Evolutionary conservation across 2,797 vertebrate genomes (phyloP).

Genomic region (Ptychobarbus kaznakovi): DNA sequence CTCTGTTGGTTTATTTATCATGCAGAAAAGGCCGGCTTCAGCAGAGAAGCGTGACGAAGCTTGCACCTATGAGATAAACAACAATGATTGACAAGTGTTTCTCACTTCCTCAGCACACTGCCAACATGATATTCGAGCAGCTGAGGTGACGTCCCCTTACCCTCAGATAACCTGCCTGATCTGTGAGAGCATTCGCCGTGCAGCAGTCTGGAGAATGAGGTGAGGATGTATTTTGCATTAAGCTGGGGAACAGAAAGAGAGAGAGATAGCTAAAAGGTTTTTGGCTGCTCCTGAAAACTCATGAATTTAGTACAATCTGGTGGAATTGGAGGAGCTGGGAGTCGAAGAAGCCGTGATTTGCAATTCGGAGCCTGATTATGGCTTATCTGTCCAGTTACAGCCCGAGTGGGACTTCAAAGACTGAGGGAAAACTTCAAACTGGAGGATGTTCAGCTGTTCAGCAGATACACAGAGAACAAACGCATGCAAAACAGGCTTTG

Average conservation of each 20-base stretch:
- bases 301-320: constrained; percentile 28
- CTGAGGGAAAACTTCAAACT: constrained; percentile 28
- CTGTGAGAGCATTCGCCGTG: neutral
- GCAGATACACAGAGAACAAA: constrained; percentile 21
- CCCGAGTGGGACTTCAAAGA: constrained; percentile 28
- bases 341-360: constrained; percentile 42
- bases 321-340: constrained; percentile 25
- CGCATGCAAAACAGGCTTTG: neutral
- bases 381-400: constrained; percentile 52
- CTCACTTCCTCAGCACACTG: constrained; percentile 20
- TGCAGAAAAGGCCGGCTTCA: neutral
- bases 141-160: neutral
- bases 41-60: neutral
- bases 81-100: constrained; percentile 35
- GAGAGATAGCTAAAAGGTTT: constrained; percentile 24
- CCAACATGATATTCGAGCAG: constrained; percentile 11
- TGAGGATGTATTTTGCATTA: constrained; percentile 60
- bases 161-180: constrained; percentile 23
- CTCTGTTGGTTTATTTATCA: constrained; percentile 20
- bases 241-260: constrained; percentile 15
- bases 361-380: constrained; percentile 47
- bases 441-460: constrained; percentile 22
- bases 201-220: constrained; percentile 15
- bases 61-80: constrained; percentile 17
- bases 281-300: constrained; percentile 23